A percentile compares a stretch with the other conserved stretches of the same genome.
These are phyloP conservation scores for Hemiprocne comata DNA, from an alignment of 2,113 vertebrate genomes.

Conservation along the genomic window DNA sequence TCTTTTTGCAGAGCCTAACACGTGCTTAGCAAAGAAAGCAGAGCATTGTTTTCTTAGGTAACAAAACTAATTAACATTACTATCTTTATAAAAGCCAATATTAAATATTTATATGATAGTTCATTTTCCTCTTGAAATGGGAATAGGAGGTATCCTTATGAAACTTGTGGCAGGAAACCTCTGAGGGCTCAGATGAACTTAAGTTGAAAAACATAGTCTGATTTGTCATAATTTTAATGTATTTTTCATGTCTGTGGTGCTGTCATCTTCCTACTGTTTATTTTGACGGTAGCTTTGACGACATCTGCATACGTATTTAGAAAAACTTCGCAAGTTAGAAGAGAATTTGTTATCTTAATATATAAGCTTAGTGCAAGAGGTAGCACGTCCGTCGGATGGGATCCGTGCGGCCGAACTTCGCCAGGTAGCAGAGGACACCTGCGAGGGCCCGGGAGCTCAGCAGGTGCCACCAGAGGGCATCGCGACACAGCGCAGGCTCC, in stretches of 20 bases:
- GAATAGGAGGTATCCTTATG: not conserved
- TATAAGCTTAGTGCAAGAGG: fast-evolving
- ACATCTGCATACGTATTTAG: fast-evolving
- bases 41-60: fast-evolving
- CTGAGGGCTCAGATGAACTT: not conserved
- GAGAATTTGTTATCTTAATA: fast-evolving
- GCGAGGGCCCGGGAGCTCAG: no score
- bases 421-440: no score
- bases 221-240: fast-evolving
- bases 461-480: not conserved
- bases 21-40: not conserved
- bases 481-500: not conserved
- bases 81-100: not conserved
- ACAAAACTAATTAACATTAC: fast-evolving
- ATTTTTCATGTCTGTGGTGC: fast-evolving
- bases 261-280: fast-evolving
- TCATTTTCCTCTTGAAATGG: not conserved
- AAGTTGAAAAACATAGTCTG: fast-evolving
- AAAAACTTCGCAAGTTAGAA: no score
- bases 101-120: not conserved
- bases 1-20: not conserved
- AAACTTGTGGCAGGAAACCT: not conserved
- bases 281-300: not conserved
- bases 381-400: fast-evolving
- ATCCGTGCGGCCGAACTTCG: no score